Base-by-base conservation (phyloP, 2,888 invertebrate species). In the Philonicus albiceps region DNA sequence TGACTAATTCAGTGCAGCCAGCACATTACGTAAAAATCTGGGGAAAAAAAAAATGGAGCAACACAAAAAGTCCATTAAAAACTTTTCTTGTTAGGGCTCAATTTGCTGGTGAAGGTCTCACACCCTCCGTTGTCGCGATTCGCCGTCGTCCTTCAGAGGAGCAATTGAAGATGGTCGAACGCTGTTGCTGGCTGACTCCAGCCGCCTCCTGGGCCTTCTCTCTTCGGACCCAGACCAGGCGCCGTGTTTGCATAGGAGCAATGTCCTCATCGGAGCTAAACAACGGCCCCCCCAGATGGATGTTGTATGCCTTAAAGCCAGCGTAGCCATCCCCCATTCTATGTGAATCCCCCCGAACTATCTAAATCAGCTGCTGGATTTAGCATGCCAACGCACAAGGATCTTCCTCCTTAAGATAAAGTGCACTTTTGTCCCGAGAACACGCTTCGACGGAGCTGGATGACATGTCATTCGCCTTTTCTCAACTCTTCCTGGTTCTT, bases 61-160 rank as follows among this genome's bases (percentile, higher is more conserved):
- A 83, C 83, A 83, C 83, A 83, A 83, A 83, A 83, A 83, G 83
- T 83, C 83, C 83, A 83, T 83, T 83, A 83, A 83, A 83, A 83
- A 83, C 64, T 83, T 83, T 83, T 83, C 83, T 83, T 83, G 83
- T 83, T 83, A 49, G 83, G 72, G 64, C 64, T 37, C 83, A 64
- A 83, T 83, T 83, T 64, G 34, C 72, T 72, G 22, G 22, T 27
- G 64, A 83, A 64, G 64, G 64, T 64, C 22, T 22, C 64, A 64
- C 64, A 64, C 64, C 3, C 64, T 64, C 64, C 64, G 64, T 8
- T 27, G 64, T n/a, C 49, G 16, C 4, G 22, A 64, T 64, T 64
- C 37, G 76, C 76, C 22, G 64, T 3, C 64, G 22, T 76, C 76
- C 40, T 76, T 76, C 76, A 13, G 19, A n/a, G 37, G 40, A 22